These are phyloP conservation scores for Sarcoramphus papa DNA, from an alignment of 2,797 vertebrate species.

Conservation along the genomic window DNA sequence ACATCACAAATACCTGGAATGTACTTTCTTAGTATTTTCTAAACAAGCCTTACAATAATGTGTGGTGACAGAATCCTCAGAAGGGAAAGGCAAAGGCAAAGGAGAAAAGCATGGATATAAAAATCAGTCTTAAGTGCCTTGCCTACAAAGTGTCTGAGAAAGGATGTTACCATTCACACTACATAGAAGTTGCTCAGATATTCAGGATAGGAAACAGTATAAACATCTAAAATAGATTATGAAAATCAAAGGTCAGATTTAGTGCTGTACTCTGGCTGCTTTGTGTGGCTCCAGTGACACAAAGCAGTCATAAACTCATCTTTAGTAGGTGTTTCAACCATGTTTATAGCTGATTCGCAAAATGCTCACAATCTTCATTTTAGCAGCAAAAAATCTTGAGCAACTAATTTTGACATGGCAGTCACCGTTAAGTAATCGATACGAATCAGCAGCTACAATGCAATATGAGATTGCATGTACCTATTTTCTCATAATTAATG, in stretches of 20 bases:
- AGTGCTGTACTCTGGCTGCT: not conserved
- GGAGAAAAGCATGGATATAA: not conserved
- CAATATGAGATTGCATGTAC: not conserved
- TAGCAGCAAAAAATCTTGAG: not conserved
- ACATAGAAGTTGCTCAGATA: not conserved
- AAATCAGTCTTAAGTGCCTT: not conserved
- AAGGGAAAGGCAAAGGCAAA: not conserved
- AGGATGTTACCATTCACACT: not conserved
- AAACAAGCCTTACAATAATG: conserved; percentile 1
- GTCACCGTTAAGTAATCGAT: not conserved
- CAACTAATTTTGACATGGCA: not conserved
- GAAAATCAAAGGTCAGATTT: not conserved
- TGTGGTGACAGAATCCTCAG: not conserved
- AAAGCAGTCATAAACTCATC: not conserved
- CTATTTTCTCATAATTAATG: not conserved
- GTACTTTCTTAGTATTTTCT: not conserved
- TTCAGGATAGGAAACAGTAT: not conserved
- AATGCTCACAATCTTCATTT: not conserved
- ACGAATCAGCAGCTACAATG: not conserved
- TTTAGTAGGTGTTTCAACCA: not conserved
- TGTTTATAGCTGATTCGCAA: not conserved
- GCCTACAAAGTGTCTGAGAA: not conserved
- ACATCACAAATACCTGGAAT: not conserved
- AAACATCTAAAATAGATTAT: not conserved
- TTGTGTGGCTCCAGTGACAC: not conserved